A percentile compares a stretch with the other conserved stretches of the same genome.
Evolutionary conservation across 2,888 invertebrate genomes (phyloP).

Genomic region (Alloscopus bannaensis): DNA sequence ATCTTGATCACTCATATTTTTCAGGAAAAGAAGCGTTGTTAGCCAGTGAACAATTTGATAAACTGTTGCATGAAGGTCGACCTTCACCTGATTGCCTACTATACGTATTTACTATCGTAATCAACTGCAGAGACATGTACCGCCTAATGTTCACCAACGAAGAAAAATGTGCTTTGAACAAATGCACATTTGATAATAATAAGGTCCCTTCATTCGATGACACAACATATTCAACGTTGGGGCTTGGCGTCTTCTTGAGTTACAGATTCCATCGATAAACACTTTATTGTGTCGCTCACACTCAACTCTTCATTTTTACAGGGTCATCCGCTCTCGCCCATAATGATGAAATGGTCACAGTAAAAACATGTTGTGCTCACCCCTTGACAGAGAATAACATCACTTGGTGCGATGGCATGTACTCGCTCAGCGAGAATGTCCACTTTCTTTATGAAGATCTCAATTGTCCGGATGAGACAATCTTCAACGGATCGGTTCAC

Average conservation of each 20-base stretch:
- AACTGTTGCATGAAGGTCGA: conserved; percentile 58
- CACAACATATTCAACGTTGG: too few relatives aligned
- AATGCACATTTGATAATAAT: too few relatives aligned
- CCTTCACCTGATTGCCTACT: conserved; percentile 37
- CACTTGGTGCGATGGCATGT: conserved; percentile 65
- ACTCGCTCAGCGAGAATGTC: conserved; percentile 57
- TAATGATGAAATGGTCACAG: conserved; percentile 57
- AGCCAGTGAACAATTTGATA: conserved; percentile 38
- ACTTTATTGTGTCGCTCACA: too few relatives aligned
- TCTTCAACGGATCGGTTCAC: conserved; percentile 53
- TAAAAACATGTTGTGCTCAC: conserved; percentile 61
- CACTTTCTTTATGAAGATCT: conserved; percentile 61
- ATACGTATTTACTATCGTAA: too few relatives aligned
- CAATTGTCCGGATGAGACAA: conserved; percentile 52
- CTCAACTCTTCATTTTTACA: conserved; percentile 5
- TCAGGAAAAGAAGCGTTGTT: conserved; percentile 14
- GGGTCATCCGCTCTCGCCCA: conserved; percentile 43
- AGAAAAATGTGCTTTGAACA: too few relatives aligned
- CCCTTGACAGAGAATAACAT: conserved; percentile 55
- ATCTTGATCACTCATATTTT: too few relatives aligned
- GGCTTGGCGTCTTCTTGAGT: too few relatives aligned
- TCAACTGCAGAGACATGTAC: too few relatives aligned
- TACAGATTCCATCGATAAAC: too few relatives aligned
- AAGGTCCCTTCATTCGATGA: too few relatives aligned
- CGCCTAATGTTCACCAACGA: too few relatives aligned